A percentile compares a stretch with the other conserved stretches of the same genome.
phyloP scores from a whole-genome alignment of 1,140 invertebrate genomes.

The Lordiphosa mommai region DNA sequence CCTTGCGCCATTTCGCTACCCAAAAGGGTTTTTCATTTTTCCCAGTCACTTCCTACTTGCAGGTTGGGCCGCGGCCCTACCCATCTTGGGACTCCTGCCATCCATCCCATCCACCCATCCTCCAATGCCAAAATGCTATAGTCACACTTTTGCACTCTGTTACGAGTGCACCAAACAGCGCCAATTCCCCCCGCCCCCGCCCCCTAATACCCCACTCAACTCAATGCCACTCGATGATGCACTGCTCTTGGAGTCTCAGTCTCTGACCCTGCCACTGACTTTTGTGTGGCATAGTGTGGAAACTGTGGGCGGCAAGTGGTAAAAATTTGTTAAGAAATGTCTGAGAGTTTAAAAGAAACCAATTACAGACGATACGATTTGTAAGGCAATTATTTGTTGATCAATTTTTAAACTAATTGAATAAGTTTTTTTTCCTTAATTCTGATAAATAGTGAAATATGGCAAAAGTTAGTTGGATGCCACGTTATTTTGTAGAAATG shows the following conservation, averaged over 20 bases:
- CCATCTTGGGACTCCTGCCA: constrained; percentile 5
- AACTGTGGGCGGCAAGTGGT: constrained; percentile 16
- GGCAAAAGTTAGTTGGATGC: too few species aligned
- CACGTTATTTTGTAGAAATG: too few species aligned
- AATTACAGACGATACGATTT: too few species aligned
- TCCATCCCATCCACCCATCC: too few species aligned
- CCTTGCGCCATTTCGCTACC: constrained; percentile 25
- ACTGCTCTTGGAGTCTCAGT: constrained; percentile 29
- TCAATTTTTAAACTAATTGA: too few species aligned
- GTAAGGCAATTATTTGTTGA: too few species aligned
- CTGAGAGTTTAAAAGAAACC: too few species aligned
- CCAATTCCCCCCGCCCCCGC: constrained; percentile 19
- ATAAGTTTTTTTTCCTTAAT: too few species aligned
- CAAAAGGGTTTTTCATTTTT: constrained; percentile 54
- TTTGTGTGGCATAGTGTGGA: not conserved
- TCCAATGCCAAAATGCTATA: constrained; percentile 12
- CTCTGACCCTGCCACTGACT: constrained; percentile 41
- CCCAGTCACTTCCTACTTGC: constrained; percentile 65
- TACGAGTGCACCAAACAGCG: constrained; percentile 19
- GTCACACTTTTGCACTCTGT: constrained; percentile 57
- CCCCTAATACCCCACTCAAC: constrained; percentile 43
- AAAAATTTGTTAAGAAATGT: not conserved
- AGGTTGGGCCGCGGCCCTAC: constrained; percentile 37
- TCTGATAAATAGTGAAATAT: too few species aligned
- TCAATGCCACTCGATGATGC: constrained; percentile 64